These are phyloP conservation scores for Temnothorax ravouxi DNA, from an alignment of 2,888 invertebrate species.

Conservation along the genomic window DNA sequence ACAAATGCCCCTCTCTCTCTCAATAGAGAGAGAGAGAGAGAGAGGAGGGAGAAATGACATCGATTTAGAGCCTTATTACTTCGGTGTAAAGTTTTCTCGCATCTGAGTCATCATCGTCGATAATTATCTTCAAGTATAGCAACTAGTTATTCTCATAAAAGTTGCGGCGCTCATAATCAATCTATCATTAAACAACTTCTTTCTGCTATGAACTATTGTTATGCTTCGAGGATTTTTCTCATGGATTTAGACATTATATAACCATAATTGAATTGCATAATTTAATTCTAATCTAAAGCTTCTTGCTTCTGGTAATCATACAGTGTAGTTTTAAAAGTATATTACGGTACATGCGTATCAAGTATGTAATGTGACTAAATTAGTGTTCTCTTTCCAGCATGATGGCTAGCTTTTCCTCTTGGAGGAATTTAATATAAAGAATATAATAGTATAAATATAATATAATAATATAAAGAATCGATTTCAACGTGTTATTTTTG, in stretches of 20 bases:
- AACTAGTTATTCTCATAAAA: not conserved
- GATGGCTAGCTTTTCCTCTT: not conserved
- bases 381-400: not conserved
- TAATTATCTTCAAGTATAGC: slow-evolving; percentile 49
- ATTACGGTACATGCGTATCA: not conserved
- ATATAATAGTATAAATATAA: not conserved
- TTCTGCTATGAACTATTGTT: not conserved
- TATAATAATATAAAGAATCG: not conserved
- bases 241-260: slow-evolving; percentile 18
- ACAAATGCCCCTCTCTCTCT: slow-evolving; percentile 5
- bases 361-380: not conserved
- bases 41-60: slow-evolving; percentile 36
- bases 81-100: slow-evolving; percentile 43
- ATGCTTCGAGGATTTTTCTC: slow-evolving; percentile 3
- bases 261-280: slow-evolving; percentile 26
- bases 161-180: not conserved
- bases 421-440: not conserved
- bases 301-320: not conserved
- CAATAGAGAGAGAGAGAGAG: too few species aligned
- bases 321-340: not conserved
- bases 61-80: slow-evolving; percentile 45
- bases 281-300: slow-evolving; percentile 3
- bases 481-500: not conserved
- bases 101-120: slow-evolving; percentile 45
- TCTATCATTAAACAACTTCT: slow-evolving; percentile 6